Base-by-base conservation (phyloP, 53 echinoderm and acorn worm genomes). In the Holothuria leucospilota region DNA sequence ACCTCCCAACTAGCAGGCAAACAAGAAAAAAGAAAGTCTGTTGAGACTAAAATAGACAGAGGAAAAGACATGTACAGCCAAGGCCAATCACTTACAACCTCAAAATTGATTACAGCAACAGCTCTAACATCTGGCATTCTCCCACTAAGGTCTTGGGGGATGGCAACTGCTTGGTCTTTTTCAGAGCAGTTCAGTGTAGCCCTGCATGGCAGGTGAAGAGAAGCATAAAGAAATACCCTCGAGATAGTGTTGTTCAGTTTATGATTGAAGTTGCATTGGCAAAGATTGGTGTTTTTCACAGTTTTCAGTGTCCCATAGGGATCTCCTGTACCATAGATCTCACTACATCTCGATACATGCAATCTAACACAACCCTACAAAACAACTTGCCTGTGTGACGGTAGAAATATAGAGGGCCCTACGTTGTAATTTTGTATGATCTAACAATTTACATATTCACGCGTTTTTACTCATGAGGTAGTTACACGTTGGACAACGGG, bases 81-180 rank as follows among this genome's bases (percentile, higher is more conserved):
- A 18, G 16, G 56, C 4, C 56, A 56, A 56, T 56, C 18, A 56
- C 56, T 10, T 56, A 0, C 56, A 16, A 56, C n/a, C 56, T 13
- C 16, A 18, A 56, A 1, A 56, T n/a, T 56, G 56, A 56, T 56
- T 0, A 56, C 56, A 56, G 16, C 56, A 18, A 56, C 56, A 56
- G 56, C 18, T 15, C 56, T 56, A n/a, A 9, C 56, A 56, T 56
- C 0, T 18, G 15, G 49, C 49, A 49, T 49, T 49, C 49, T 56
- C n/a, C n/a, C 56, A 56, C 56, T 56, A 56, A 18, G 16, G 67
- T 82, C 42, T 65, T 53, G 58, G 86, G 82, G 14, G 86, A 92
- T 83, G 92, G 92, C 9, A 92, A 92, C 51, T 92, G 92, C 71
- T 91, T n/a, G n/a, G n/a, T n/a, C n/a, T n/a, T 92, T 75, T 89